Conservation (phyloP, 2,113 vertebrate species). For the Mobula birostris region DNA sequence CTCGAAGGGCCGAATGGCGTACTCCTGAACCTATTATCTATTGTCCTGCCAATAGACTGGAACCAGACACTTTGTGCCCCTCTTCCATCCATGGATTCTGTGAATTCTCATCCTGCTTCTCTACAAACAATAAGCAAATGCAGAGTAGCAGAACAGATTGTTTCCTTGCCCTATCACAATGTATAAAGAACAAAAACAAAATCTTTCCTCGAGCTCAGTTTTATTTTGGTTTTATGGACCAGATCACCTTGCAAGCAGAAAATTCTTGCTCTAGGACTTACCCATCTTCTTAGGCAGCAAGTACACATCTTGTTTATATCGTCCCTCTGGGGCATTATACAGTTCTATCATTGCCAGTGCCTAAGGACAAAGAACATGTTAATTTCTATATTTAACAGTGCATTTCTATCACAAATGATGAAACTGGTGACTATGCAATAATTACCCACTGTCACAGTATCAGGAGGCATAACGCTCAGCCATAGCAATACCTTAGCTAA, state of each 20-base stretch:
- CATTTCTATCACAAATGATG: neutral
- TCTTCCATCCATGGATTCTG: too few relatives aligned
- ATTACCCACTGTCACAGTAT: neutral
- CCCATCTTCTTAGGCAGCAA: constrained; percentile 96
- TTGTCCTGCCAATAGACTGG: too few relatives aligned
- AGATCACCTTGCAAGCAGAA: neutral
- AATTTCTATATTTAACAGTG: neutral
- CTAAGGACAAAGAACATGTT: constrained; percentile 49
- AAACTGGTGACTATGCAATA: neutral
- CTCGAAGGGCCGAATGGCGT: too few relatives aligned
- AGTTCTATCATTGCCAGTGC: constrained; percentile 89
- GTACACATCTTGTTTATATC: constrained; percentile 94
- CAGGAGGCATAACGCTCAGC: neutral
- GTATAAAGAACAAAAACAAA: neutral
- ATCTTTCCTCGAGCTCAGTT: neutral
- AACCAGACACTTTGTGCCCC: too few relatives aligned
- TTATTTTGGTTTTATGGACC: neutral
- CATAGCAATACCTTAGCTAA: neutral
- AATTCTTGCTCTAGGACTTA: constrained; percentile 48
- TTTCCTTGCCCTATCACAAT: neutral
- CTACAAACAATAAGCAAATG: neutral
- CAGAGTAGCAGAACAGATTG: neutral
- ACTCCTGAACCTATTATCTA: too few relatives aligned
- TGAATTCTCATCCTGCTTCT: neutral
- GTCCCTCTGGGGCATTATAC: constrained; percentile 88